Percentiles rank a stretch among this genome's conserved stretches.
Conservation (phyloP, 2,113 vertebrate species). For the Amphiprion percula region DNA sequence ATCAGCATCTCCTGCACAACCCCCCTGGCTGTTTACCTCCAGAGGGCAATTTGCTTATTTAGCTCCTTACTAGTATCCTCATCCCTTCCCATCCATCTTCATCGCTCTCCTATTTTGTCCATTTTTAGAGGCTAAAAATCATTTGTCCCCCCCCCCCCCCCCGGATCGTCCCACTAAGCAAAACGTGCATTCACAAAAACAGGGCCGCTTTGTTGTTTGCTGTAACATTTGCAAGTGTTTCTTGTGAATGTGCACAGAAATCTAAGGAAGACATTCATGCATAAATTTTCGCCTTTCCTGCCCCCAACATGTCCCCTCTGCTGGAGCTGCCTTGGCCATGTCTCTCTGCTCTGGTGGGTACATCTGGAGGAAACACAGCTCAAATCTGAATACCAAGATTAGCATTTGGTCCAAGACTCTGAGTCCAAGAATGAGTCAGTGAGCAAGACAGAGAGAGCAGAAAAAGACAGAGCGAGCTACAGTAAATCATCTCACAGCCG, state of each 20-base stretch:
- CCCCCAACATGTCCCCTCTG: slow-evolving; percentile 15
- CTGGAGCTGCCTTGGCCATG: slow-evolving; percentile 32
- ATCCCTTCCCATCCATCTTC: slow-evolving; percentile 56
- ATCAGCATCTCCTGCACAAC: slow-evolving; percentile 70
- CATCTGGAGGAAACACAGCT: slow-evolving; percentile 48
- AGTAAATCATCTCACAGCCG: slow-evolving; percentile 71
- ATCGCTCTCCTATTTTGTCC: neutral
- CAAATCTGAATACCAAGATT: slow-evolving; percentile 73
- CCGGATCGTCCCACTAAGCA: slow-evolving; percentile 7
- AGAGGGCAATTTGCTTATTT: slow-evolving; percentile 80
- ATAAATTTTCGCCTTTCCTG: neutral
- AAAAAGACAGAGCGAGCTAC: slow-evolving; percentile 27
- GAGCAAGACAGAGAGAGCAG: slow-evolving; percentile 40
- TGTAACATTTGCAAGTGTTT: slow-evolving; percentile 19
- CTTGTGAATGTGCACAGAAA: slow-evolving; percentile 14
- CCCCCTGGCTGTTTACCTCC: slow-evolving; percentile 72
- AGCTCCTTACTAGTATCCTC: slow-evolving; percentile 57
- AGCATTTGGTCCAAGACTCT: slow-evolving; percentile 67
- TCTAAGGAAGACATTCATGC: slow-evolving; percentile 10
- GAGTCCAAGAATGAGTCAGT: slow-evolving; percentile 70
- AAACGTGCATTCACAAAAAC: slow-evolving; percentile 24
- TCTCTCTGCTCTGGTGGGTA: slow-evolving; percentile 43
- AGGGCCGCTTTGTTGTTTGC: slow-evolving; percentile 20
- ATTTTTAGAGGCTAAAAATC: slow-evolving; percentile 10
- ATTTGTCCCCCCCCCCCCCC: neutral